Conservation (phyloP, 2,113 vertebrate species). For the Cephalopterus ornatus region DNA sequence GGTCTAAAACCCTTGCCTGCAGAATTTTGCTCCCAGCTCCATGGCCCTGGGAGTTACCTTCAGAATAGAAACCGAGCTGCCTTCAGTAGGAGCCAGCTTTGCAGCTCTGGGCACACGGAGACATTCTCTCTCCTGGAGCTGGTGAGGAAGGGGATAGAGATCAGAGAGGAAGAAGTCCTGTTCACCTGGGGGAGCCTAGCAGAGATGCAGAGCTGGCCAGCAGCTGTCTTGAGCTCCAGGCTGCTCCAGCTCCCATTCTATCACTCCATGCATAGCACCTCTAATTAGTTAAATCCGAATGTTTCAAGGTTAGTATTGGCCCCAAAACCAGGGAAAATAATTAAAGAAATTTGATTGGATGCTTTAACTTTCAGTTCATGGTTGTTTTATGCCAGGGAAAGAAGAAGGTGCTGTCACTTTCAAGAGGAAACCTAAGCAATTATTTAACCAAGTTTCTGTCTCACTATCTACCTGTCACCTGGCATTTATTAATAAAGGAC, state of each 20-base stretch:
- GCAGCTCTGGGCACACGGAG: neutral
- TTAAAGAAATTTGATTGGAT: neutral
- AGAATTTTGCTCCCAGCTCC: neutral
- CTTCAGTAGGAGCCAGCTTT: neutral
- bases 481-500: conserved; percentile 1
- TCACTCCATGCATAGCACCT: neutral
- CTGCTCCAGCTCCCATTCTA: neutral
- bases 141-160: neutral
- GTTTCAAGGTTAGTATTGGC: neutral
- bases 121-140: neutral
- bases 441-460: neutral
- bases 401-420: neutral
- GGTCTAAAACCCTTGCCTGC: neutral
- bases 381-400: neutral
- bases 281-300: neutral
- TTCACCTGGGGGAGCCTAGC: neutral
- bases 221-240: neutral
- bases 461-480: neutral
- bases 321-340: neutral
- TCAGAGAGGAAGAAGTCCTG: neutral
- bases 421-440: neutral
- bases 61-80: neutral
- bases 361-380: neutral
- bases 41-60: neutral
- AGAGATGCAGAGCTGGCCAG: neutral